Evolutionary conservation across 2,797 vertebrate genomes (phyloP).

Genomic region (Anabas testudineus): DNA sequence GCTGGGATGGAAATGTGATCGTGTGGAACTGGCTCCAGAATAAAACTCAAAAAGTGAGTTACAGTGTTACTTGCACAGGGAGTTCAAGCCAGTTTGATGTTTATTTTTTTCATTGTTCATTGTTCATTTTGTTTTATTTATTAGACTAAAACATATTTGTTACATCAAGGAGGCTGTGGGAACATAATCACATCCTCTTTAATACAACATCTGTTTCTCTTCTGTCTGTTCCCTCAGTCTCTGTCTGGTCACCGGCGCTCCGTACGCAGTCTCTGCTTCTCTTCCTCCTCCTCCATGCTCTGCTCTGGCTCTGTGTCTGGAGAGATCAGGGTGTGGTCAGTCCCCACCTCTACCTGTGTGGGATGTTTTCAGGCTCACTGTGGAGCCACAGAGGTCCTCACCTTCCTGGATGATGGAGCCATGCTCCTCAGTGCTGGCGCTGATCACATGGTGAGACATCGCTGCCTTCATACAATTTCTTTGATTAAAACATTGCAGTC

Average conservation of each 20-base stretch:
- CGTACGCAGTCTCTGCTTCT: conserved; percentile 86
- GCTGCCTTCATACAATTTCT: not conserved
- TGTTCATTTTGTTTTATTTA: too few relatives aligned
- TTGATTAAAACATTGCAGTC: too few relatives aligned
- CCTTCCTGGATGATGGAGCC: conserved; percentile 81
- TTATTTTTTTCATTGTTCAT: too few relatives aligned
- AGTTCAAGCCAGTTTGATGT: not conserved
- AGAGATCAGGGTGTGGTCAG: conserved; percentile 89
- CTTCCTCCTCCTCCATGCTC: conserved; percentile 79
- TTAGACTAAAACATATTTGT: too few relatives aligned
- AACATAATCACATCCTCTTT: not conserved
- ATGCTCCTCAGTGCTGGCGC: conserved; percentile 86
- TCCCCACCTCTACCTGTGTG: conserved; percentile 81
- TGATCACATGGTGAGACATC: conserved; percentile 84
- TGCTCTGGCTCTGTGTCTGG: conserved; percentile 86
- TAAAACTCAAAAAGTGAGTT: conserved; percentile 55
- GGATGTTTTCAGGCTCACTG: conserved; percentile 86
- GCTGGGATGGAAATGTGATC: conserved; percentile 85
- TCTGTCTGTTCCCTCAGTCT: conserved; percentile 71
- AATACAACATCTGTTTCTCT: not conserved
- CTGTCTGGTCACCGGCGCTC: conserved; percentile 82
- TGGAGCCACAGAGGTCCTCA: conserved; percentile 76
- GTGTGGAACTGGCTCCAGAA: conserved; percentile 84
- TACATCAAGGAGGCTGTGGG: too few relatives aligned
- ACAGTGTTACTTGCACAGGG: not conserved